Evolutionary conservation across 35 echinoderm and acorn worm genomes (phyloP).

Genomic region (Stichopus chloronotus): DNA sequence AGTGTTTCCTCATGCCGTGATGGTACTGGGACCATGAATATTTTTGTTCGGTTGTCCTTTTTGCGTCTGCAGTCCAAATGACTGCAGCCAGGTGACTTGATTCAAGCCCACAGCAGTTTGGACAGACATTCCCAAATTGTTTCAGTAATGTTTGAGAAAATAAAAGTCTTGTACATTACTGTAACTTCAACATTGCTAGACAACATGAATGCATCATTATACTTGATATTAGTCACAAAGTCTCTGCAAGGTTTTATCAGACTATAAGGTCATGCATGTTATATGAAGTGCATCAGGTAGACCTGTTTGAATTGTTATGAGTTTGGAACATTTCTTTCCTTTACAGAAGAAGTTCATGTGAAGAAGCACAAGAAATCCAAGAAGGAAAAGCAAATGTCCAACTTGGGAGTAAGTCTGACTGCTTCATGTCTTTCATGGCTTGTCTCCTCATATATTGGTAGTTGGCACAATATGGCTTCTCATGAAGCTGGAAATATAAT

Average conservation of each 20-base stretch:
- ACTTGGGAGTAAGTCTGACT: constrained; percentile 66
- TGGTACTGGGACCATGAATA: constrained; percentile 53
- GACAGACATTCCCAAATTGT: too few relatives aligned
- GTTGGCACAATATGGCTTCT: background rate
- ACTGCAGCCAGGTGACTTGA: too few relatives aligned
- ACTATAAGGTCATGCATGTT: too few relatives aligned
- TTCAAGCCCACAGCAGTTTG: too few relatives aligned
- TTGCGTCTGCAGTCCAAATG: constrained; percentile 10
- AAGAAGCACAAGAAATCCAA: constrained; percentile 73
- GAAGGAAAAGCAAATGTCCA: constrained; percentile 59
- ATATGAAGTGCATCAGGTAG: too few relatives aligned
- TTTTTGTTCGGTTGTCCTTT: constrained; percentile 34
- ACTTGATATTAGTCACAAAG: too few relatives aligned
- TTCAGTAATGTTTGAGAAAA: too few relatives aligned
- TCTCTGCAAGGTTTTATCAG: too few relatives aligned
- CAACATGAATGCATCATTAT: too few relatives aligned
- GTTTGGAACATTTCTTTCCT: background rate
- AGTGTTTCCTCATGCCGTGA: constrained; percentile 46
- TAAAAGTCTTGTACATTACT: too few relatives aligned
- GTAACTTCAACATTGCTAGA: too few relatives aligned
- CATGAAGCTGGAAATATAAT: background rate
- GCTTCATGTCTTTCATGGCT: background rate
- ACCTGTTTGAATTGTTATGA: too few relatives aligned
- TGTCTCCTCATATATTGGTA: background rate
- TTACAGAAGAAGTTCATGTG: constrained; percentile 44